Base-by-base conservation (phyloP, 2,797 vertebrate species). In the Babyrousa celebensis region DNA sequence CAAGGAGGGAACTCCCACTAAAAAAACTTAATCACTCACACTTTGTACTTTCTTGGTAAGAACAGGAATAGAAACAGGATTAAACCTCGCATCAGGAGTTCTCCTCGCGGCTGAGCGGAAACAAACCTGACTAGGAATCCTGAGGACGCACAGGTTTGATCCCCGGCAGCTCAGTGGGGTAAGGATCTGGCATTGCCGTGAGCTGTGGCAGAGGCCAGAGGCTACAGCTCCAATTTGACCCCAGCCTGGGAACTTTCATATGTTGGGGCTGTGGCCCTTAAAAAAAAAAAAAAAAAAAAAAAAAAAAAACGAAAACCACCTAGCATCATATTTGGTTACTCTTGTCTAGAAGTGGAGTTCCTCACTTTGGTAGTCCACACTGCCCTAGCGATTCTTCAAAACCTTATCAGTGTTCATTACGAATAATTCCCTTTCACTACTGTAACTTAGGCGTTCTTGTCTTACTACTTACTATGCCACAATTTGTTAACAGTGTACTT, bases 401-500 rank as follows among this genome's bases (percentile, higher is more conserved):
- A 83, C 27, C 83, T 0, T 21, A 25, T 79, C 77, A 80, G n/a
- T 85, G 54, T 80, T 90, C 27, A 43, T 52, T 88, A 72, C 32
- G 58, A 96, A 32, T 72, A 85, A 94, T 32, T 82, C 14, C 25
- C n/a, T 32, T 77, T 88, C 67, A 85, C 29, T 65, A 86, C 60
- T 80, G 11, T 92, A 85, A 65, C 43, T 75, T 43, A 43, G 56
- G 93, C 43, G 89, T 65, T 84, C 60, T 65, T 86, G 48, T 89
- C 79, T 91, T 70, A 79, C 4, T 82, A 85, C 16, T 83, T 77
- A 52, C n/a, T 91, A 91, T 25, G 20, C 14, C 67, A 94, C 85
- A 80, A 75, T n/a, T 58, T 91, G 10, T 78, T 82, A 93, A 88
- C 43, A 88, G 36, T 65, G 27, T 60, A 56, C 32, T 95, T 94